A percentile compares a stretch with the other conserved stretches of the same genome.
phyloP scores from a whole-genome alignment of 2,888 invertebrate genomes.

The Drosophila longiperda region DNA sequence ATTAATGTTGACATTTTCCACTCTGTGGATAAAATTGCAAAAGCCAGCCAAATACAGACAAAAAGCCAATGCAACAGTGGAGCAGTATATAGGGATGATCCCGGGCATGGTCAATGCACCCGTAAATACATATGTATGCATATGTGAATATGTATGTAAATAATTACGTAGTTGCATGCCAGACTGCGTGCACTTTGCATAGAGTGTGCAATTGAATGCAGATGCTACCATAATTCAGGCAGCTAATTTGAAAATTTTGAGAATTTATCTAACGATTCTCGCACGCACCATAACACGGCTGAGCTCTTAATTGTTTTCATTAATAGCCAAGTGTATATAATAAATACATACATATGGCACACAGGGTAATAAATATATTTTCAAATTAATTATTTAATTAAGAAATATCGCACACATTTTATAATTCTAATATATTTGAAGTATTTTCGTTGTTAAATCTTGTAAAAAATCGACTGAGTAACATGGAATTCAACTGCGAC shows the following conservation, averaged over 20 bases:
- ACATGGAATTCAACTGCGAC: background rate
- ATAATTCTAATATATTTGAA: background rate
- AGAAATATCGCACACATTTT: background rate
- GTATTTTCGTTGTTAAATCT: background rate
- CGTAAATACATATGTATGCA: background rate
- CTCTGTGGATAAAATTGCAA: conserved; percentile 77
- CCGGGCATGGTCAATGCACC: conserved; percentile 37
- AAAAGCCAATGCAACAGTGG: conserved; percentile 57
- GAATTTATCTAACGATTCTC: conserved; percentile 70
- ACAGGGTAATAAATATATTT: conserved; percentile 6
- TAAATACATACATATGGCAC: conserved; percentile 1
- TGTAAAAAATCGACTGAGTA: background rate
- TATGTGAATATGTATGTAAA: background rate
- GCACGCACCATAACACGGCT: conserved; percentile 22
- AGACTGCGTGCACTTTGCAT: conserved; percentile 44
- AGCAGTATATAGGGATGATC: conserved; percentile 46
- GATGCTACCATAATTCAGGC: conserved; percentile 72
- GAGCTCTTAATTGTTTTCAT: conserved; percentile 31
- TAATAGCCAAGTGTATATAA: conserved; percentile 6
- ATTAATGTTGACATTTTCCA: conserved; percentile 83
- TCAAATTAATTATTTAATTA: conserved; percentile 12
- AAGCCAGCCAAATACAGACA: conserved; percentile 59
- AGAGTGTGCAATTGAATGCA: conserved; percentile 73
- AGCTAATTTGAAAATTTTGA: conserved; percentile 67
- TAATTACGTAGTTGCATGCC: conserved; percentile 31